phyloP scores from a whole-genome alignment of 2,797 vertebrate genomes.

The Phoxinus dragarum region DNA sequence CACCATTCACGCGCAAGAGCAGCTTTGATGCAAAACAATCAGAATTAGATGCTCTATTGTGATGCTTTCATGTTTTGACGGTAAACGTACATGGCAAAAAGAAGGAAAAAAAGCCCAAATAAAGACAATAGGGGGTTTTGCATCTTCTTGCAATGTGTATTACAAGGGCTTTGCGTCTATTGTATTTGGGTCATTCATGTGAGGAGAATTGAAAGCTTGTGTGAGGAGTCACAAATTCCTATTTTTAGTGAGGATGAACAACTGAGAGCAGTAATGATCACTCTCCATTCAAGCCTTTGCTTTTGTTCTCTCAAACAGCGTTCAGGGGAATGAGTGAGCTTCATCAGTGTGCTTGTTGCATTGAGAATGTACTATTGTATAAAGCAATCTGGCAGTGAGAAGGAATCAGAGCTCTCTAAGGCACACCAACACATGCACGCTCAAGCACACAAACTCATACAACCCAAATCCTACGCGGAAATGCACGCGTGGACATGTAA shows the following conservation, averaged over 20 bases:
- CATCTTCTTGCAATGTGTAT: conserved; percentile 70
- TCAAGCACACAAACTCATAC: conserved; percentile 16
- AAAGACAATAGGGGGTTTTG: conserved; percentile 73
- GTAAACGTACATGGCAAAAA: conserved; percentile 68
- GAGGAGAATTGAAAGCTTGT: conserved; percentile 55
- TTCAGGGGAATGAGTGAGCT: conserved; percentile 54
- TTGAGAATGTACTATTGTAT: conserved; percentile 44
- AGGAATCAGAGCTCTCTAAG: conserved; percentile 16
- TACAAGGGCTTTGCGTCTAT: conserved; percentile 69
- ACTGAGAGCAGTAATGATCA: conserved; percentile 56
- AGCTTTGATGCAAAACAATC: conserved; percentile 75
- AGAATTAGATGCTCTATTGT: conserved; percentile 78
- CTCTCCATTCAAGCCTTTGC: conserved; percentile 50
- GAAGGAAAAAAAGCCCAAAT: conserved; percentile 70
- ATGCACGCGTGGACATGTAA: background rate
- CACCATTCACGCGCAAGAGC: conserved; percentile 74
- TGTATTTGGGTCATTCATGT: conserved; percentile 70
- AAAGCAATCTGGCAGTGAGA: conserved; percentile 52
- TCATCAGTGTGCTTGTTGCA: conserved; percentile 54
- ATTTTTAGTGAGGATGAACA: conserved; percentile 60
- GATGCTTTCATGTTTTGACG: conserved; percentile 73
- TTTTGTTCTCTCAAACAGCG: conserved; percentile 49
- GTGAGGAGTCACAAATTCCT: conserved; percentile 56
- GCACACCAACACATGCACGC: background rate
- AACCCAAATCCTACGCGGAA: background rate